Conservation (phyloP, 2,113 vertebrate genomes). For the Thalassarche chlororhynchos region DNA sequence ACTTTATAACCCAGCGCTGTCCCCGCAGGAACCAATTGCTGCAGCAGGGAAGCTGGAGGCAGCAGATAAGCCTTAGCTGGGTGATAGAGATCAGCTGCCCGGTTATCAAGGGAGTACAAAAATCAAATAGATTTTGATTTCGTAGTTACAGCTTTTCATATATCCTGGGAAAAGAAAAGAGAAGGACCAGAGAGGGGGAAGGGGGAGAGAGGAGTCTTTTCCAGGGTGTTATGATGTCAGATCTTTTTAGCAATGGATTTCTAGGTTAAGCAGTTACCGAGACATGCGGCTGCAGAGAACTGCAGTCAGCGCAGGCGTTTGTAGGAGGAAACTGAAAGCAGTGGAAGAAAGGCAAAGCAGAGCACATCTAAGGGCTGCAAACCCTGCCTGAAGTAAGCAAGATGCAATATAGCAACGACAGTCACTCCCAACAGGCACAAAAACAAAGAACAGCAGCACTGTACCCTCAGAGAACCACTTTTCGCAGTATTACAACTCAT, state of each 20-base stretch:
- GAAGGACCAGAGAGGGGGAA: not conserved
- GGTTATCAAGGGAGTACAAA: slow-evolving; percentile 65
- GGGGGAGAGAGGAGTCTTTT: not conserved
- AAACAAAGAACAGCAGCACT: not conserved
- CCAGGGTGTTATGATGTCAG: slow-evolving; percentile 27
- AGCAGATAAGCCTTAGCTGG: slow-evolving; percentile 64
- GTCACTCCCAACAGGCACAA: not conserved
- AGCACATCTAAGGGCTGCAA: slow-evolving; percentile 3
- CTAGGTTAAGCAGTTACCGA: slow-evolving; percentile 48
- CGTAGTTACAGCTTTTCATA: slow-evolving; percentile 54
- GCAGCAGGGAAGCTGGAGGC: slow-evolving; percentile 52
- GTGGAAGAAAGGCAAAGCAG: slow-evolving; percentile 1
- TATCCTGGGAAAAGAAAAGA: slow-evolving; percentile 50
- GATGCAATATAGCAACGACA: not conserved
- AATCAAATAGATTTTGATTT: slow-evolving; percentile 71
- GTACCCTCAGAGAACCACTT: not conserved
- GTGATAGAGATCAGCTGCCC: slow-evolving; percentile 66
- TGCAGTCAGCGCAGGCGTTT: not conserved
- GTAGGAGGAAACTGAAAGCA: not conserved
- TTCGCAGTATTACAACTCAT: not conserved
- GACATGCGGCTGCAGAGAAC: not conserved
- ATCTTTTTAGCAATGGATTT: slow-evolving; percentile 48
- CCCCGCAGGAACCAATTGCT: slow-evolving; percentile 20
- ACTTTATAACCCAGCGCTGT: not conserved
- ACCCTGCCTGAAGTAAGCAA: not conserved